Percentiles rank a stretch among this genome's conserved stretches.
Evolutionary conservation across 2,888 invertebrate species (phyloP).

Genomic region (Cephus nigrinus): DNA sequence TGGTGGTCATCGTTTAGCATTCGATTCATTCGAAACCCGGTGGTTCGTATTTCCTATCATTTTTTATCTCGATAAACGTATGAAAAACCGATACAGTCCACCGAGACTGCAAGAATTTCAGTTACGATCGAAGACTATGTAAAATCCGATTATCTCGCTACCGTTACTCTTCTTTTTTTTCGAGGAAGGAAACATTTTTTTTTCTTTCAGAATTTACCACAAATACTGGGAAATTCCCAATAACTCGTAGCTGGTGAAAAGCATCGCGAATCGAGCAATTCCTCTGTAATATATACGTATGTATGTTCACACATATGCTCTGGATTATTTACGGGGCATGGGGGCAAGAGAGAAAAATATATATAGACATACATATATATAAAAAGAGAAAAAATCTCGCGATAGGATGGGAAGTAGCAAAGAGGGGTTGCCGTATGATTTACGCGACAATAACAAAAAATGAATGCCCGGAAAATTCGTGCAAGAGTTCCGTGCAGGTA

Average conservation of each 20-base stretch:
- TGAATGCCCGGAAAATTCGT: not conserved
- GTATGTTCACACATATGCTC: not conserved
- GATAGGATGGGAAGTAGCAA: not conserved
- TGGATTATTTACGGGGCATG: not conserved
- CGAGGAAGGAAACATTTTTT: not conserved
- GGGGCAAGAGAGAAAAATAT: not conserved
- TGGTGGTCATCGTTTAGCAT: not conserved
- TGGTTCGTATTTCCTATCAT: not conserved
- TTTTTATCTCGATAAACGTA: not conserved
- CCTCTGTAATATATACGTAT: not conserved
- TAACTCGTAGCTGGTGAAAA: too few relatives aligned
- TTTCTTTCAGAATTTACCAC: not conserved
- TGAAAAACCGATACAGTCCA: not conserved
- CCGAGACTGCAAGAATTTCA: not conserved
- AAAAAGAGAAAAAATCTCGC: not conserved
- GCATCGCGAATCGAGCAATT: not conserved
- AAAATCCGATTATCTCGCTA: not conserved
- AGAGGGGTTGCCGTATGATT: not conserved
- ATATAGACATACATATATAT: not conserved
- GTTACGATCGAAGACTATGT: not conserved
- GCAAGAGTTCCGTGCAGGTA: not conserved
- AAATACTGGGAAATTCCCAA: too few relatives aligned
- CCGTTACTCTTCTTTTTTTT: not conserved
- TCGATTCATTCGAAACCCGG: not conserved
- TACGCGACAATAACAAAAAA: not conserved